Percentiles rank a stretch among this genome's conserved stretches.
Conservation (phyloP, 2,888 invertebrate genomes). For the Melolontha melolontha region DNA sequence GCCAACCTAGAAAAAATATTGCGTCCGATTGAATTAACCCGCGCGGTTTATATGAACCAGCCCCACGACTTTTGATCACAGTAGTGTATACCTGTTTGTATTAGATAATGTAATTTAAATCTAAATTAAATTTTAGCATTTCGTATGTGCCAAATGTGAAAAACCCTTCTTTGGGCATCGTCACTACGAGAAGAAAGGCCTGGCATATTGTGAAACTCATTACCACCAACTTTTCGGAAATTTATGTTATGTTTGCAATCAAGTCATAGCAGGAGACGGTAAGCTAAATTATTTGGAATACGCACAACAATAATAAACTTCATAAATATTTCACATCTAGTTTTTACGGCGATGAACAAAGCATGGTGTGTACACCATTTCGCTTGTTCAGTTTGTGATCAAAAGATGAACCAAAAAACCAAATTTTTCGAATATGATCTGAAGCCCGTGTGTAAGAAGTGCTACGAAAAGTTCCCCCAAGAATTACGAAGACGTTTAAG, state of each 20-base stretch:
- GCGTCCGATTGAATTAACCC: too few relatives aligned
- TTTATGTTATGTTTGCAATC: conserved; percentile 98
- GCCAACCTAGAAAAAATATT: too few relatives aligned
- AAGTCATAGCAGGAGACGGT: conserved; percentile 98
- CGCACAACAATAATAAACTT: not conserved
- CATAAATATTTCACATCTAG: conserved; percentile 67
- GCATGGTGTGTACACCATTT: conserved; percentile 99
- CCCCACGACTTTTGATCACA: too few relatives aligned
- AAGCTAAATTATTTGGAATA: conserved; percentile 57
- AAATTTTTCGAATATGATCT: conserved; percentile 99
- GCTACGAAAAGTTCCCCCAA: conserved; percentile 95
- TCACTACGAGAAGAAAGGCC: conserved; percentile 97
- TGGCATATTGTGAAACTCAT: conserved; percentile 99
- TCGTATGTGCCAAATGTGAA: conserved; percentile 99
- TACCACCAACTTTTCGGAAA: conserved; percentile 99
- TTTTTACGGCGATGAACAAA: conserved; percentile 97
- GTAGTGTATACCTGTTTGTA: too few relatives aligned
- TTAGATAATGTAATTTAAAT: too few relatives aligned
- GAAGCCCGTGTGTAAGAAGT: conserved; percentile 98
- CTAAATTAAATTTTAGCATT: conserved; percentile 77
- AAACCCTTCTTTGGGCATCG: conserved; percentile 99
- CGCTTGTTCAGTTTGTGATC: conserved; percentile 96
- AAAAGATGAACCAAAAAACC: conserved; percentile 94
- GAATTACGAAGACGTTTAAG: conserved; percentile 94
- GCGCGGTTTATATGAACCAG: too few relatives aligned